A percentile compares a stretch with the other conserved stretches of the same genome.
These are phyloP conservation scores for Trematomus bernacchii DNA, from an alignment of 2,797 vertebrate genomes.

Conservation along the genomic window DNA sequence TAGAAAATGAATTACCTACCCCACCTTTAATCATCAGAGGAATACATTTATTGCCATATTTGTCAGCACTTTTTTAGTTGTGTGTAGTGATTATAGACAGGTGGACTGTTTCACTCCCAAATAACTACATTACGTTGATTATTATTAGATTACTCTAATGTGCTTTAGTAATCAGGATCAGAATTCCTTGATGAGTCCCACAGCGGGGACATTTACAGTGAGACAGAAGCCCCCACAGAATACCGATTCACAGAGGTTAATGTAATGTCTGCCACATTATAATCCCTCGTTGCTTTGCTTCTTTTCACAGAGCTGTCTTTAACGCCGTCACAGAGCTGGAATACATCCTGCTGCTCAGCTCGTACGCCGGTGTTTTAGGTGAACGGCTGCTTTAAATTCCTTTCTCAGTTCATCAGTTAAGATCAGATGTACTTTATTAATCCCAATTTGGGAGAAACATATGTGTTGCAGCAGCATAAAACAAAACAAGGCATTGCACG, in stretches of 20 bases:
- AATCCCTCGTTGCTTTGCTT: not conserved
- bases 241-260: not conserved
- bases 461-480: too few relatives aligned
- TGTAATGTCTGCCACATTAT: too few relatives aligned
- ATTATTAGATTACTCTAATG: not conserved
- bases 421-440: too few relatives aligned
- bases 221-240: not conserved
- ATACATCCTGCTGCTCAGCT: conserved; percentile 87
- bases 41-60: not conserved
- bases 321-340: conserved; percentile 88
- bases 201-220: too few relatives aligned
- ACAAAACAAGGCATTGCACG: too few relatives aligned
- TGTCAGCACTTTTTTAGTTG: too few relatives aligned
- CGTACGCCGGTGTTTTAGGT: conserved; percentile 85
- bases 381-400: conserved; percentile 45
- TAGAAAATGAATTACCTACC: not conserved
- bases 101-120: not conserved
- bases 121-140: not conserved
- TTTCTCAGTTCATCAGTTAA: not conserved
- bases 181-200: too few relatives aligned
- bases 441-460: too few relatives aligned
- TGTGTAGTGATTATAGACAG: not conserved
- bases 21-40: not conserved
- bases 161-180: not conserved
- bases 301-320: conserved; percentile 87